These are phyloP conservation scores for Neoniphon sammara DNA, from an alignment of 2,797 vertebrate genomes.

Conservation along the genomic window DNA sequence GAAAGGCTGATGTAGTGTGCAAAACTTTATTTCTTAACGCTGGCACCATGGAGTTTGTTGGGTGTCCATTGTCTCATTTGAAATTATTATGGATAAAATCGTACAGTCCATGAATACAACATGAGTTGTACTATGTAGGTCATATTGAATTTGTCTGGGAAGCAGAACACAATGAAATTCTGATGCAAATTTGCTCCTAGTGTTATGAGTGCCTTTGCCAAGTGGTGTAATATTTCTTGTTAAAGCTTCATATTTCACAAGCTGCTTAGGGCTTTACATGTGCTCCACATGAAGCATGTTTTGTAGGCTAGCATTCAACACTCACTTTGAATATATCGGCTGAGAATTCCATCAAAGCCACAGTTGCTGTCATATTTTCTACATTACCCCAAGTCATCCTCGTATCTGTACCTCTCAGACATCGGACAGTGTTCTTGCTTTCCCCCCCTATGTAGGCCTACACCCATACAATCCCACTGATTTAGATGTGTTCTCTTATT, in stretches of 20 bases:
- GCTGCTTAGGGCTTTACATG: slow-evolving; percentile 18
- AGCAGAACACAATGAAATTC: slow-evolving; percentile 40
- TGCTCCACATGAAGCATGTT: slow-evolving; percentile 26
- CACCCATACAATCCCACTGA: slow-evolving; percentile 2
- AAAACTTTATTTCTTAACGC: neutral
- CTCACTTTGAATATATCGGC: slow-evolving; percentile 29
- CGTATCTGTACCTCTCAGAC: slow-evolving; percentile 17
- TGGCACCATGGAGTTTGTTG: neutral
- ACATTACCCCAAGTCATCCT: slow-evolving; percentile 29
- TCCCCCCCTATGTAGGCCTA: neutral
- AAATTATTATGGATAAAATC: slow-evolving; percentile 12
- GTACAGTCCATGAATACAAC: slow-evolving; percentile 6
- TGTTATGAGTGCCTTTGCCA: slow-evolving; percentile 24
- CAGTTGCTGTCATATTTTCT: neutral
- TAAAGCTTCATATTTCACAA: slow-evolving; percentile 28
- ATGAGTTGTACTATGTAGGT: slow-evolving; percentile 40
- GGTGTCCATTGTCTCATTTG: neutral
- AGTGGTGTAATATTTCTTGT: slow-evolving; percentile 28
- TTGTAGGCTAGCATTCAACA: neutral
- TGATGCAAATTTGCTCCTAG: slow-evolving; percentile 45
- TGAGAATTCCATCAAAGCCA: slow-evolving; percentile 3
- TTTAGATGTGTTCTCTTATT: slow-evolving; percentile 56
- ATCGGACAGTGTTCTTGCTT: neutral
- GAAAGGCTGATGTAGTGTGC: neutral
- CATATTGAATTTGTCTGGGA: slow-evolving; percentile 32